Percentiles rank a stretch among this genome's conserved stretches.
Evolutionary conservation across 1,140 invertebrate genomes (phyloP).

Genomic region (Cepaea nemoralis): DNA sequence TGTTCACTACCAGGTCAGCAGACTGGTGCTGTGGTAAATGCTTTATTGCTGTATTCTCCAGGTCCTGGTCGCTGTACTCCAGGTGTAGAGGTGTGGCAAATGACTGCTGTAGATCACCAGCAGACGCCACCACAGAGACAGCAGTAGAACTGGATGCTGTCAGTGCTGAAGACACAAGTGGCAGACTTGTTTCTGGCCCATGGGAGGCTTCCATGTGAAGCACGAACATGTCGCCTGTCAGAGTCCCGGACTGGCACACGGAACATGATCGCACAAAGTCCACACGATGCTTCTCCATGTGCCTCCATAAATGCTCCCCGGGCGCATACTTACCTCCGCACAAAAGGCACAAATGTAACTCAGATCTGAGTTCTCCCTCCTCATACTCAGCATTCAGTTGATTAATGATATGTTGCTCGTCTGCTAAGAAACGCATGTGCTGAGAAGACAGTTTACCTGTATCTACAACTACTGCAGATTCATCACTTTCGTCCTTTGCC

Average conservation of each 20-base stretch:
- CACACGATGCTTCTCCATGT: conserved; percentile 40
- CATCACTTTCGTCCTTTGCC: conserved; percentile 7
- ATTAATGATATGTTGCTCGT: conserved; percentile 26
- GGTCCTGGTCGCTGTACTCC: not conserved
- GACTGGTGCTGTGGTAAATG: conserved; percentile 33
- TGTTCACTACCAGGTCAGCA: not conserved
- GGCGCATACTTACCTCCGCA: conserved; percentile 35
- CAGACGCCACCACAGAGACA: not conserved
- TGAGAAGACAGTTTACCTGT: conserved; percentile 32
- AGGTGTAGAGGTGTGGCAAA: conserved; percentile 15
- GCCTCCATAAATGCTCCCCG: conserved; percentile 12
- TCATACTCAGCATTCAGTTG: conserved; percentile 30
- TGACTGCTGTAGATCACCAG: conserved; percentile 1
- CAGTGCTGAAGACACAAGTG: conserved; percentile 22
- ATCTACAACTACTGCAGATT: not conserved
- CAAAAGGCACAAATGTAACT: conserved; percentile 24
- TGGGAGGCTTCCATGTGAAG: conserved; percentile 42
- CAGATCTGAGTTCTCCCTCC: conserved; percentile 37
- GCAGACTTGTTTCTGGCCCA: conserved; percentile 35
- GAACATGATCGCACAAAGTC: conserved; percentile 39
- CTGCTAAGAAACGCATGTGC: conserved; percentile 28
- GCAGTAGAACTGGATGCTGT: not conserved
- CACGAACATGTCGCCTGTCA: conserved; percentile 36
- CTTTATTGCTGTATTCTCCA: not conserved
- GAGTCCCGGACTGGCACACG: conserved; percentile 36